These are phyloP conservation scores for Melanotaenia trifasciata DNA, from an alignment of 2,797 vertebrate genomes.

Conservation along the genomic window DNA sequence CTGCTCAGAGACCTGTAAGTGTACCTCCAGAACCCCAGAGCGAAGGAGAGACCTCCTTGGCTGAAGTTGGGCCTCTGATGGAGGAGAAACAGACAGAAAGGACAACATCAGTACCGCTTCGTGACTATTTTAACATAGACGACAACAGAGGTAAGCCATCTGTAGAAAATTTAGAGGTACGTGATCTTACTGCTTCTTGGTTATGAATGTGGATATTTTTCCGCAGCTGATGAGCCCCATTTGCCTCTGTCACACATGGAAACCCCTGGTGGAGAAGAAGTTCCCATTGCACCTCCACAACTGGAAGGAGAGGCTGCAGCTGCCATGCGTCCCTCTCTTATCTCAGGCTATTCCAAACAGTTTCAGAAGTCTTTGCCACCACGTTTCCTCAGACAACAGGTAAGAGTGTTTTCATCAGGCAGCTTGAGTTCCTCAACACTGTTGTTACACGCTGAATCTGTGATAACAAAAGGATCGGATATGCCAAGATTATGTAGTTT, in stretches of 20 bases:
- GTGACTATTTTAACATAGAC: conserved; percentile 82
- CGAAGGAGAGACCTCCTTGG: conserved; percentile 53
- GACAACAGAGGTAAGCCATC: conserved; percentile 78
- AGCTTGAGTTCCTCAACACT: not conserved
- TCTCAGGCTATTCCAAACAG: conserved; percentile 97
- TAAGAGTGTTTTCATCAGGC: conserved; percentile 56
- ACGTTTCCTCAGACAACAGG: conserved; percentile 98
- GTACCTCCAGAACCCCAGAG: conserved; percentile 59
- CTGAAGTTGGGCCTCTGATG: conserved; percentile 60
- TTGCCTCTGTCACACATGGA: conserved; percentile 76
- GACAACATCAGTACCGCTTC: conserved; percentile 67
- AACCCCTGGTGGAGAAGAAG: conserved; percentile 77
- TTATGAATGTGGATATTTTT: not conserved
- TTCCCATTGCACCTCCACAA: conserved; percentile 80
- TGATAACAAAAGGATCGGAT: not conserved
- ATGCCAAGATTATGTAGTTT: not conserved
- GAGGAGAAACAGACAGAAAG: conserved; percentile 75
- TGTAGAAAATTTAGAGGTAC: not conserved
- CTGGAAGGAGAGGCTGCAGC: conserved; percentile 89
- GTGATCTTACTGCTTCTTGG: not conserved
- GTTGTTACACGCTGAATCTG: not conserved
- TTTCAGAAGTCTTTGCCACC: conserved; percentile 98
- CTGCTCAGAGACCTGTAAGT: conserved; percentile 66
- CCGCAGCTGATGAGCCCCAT: conserved; percentile 79
- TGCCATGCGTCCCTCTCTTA: conserved; percentile 90